Conservation (phyloP, 2,797 vertebrate species). For the Notolepis coatsorum region DNA sequence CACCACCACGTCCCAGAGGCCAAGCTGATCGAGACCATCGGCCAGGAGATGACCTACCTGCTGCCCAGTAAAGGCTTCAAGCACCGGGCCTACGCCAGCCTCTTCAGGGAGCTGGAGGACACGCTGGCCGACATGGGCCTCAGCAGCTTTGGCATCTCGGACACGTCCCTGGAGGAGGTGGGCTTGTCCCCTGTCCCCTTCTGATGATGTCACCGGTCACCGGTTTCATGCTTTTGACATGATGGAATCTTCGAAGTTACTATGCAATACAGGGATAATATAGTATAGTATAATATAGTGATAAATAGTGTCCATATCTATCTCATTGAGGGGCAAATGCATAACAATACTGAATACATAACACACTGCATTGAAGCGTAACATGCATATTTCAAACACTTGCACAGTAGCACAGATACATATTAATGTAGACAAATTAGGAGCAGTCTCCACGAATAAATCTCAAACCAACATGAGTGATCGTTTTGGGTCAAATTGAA, state of each 20-base stretch:
- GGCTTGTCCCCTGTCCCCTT: not conserved
- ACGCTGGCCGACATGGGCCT: constrained; percentile 91
- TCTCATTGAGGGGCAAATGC: too few species aligned
- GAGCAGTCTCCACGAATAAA: too few species aligned
- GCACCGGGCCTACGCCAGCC: constrained; percentile 93
- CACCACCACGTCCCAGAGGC: constrained; percentile 94
- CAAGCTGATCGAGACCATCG: constrained; percentile 92
- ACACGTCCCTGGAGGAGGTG: constrained; percentile 98
- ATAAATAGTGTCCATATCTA: too few species aligned
- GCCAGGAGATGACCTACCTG: constrained; percentile 93
- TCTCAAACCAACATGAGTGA: not conserved
- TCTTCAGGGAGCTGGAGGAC: constrained; percentile 97
- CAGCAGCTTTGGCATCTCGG: constrained; percentile 97
- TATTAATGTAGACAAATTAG: too few species aligned
- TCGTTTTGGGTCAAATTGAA: not conserved
- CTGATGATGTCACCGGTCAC: not conserved
- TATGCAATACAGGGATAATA: too few species aligned
- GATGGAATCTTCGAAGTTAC: not conserved
- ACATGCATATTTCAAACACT: too few species aligned
- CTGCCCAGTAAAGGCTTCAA: constrained; percentile 95
- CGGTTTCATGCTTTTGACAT: not conserved
- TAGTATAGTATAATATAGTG: too few species aligned
- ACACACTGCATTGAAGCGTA: too few species aligned
- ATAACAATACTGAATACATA: too few species aligned
- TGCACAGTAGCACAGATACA: too few species aligned